phyloP scores from a whole-genome alignment of 1,140 invertebrate species.

The Tyrophagus putrescentiae region DNA sequence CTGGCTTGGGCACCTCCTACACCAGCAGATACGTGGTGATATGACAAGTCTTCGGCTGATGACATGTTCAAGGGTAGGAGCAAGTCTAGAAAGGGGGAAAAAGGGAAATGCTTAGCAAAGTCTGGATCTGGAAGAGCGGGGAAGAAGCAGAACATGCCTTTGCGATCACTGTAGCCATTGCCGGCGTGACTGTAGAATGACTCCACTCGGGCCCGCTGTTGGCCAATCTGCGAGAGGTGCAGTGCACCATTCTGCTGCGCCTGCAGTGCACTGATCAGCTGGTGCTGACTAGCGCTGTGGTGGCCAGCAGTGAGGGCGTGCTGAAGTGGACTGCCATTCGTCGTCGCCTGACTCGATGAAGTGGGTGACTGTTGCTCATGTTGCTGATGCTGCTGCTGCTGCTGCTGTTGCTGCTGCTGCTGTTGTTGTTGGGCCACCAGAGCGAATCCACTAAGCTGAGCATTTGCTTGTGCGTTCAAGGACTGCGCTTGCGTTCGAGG shows the following conservation, averaged over 20 bases:
- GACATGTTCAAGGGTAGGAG: slow-evolving; percentile 12
- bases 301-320: background rate
- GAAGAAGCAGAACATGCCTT: background rate
- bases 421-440: background rate
- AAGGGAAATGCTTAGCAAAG: background rate
- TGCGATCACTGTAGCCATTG: background rate
- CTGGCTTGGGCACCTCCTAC: background rate
- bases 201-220: background rate
- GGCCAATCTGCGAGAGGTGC: background rate
- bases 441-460: slow-evolving; percentile 3
- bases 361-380: slow-evolving; percentile 5
- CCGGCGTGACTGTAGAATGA: slow-evolving; percentile 15
- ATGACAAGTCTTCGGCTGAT: slow-evolving; percentile 2
- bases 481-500: background rate
- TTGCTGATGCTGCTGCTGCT: background rate
- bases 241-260: background rate
- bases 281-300: background rate
- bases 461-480: background rate
- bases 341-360: background rate
- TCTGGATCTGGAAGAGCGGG: background rate
- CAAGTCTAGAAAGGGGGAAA: background rate
- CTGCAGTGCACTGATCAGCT: background rate
- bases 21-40: slow-evolving; percentile 10
- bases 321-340: background rate
- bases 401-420: background rate